These are phyloP conservation scores for Drosophila erecta DNA, from an alignment of 1,140 invertebrate genomes.

Conservation along the genomic window DNA sequence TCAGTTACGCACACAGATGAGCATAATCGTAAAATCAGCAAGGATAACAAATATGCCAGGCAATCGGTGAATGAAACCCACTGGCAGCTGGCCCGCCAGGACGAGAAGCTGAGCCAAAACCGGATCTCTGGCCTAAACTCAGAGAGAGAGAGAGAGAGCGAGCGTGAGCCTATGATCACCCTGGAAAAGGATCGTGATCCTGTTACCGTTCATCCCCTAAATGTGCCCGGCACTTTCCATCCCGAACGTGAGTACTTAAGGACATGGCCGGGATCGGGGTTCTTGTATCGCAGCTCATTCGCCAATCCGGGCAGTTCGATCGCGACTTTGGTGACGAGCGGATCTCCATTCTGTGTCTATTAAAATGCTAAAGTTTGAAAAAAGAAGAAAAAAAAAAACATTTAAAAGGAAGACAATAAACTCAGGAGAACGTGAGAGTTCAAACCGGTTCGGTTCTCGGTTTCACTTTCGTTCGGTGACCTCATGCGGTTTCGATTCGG, in stretches of 20 bases:
- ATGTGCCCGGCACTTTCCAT: constrained; percentile 20
- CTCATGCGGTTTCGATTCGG: constrained; percentile 27
- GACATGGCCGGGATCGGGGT: constrained; percentile 54
- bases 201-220: constrained; percentile 69
- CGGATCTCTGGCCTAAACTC: constrained; percentile 57
- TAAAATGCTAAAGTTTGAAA: constrained; percentile 1
- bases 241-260: constrained; percentile 73
- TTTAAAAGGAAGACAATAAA: constrained; percentile 3
- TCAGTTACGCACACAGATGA: constrained; percentile 42
- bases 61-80: constrained; percentile 61
- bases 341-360: constrained; percentile 20
- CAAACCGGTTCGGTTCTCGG: constrained; percentile 37
- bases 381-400: not conserved
- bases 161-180: constrained; percentile 21
- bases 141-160: constrained; percentile 46
- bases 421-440: constrained; percentile 4
- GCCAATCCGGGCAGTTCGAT: constrained; percentile 68
- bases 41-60: constrained; percentile 69
- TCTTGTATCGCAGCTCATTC: constrained; percentile 66
- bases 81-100: constrained; percentile 67
- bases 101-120: constrained; percentile 60
- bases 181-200: constrained; percentile 43
- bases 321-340: constrained; percentile 44
- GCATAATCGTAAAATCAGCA: constrained; percentile 69
- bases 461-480: constrained; percentile 45